These are phyloP conservation scores for Ormyrus labotus DNA, from an alignment of 2,888 invertebrate genomes.

Conservation along the genomic window DNA sequence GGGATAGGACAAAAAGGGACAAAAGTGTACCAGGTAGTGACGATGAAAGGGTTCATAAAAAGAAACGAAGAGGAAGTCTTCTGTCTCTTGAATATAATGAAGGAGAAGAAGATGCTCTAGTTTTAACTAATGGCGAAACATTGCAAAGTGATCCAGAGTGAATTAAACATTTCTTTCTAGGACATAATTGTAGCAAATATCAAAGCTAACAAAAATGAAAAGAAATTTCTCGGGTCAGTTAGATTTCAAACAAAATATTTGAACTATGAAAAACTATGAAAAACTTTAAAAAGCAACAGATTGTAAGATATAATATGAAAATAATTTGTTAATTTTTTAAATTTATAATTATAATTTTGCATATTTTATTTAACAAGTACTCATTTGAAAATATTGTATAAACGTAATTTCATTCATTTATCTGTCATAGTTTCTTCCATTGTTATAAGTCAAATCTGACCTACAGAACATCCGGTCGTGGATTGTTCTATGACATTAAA, in stretches of 20 bases:
- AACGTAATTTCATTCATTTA: constrained; percentile 39
- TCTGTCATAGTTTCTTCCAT: constrained; percentile 46
- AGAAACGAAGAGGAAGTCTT: constrained; percentile 84
- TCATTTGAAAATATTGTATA: constrained; percentile 26
- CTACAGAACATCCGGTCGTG: constrained; percentile 35
- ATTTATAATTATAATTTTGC: constrained; percentile 32
- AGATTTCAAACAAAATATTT: constrained; percentile 40
- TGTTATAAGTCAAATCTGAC: constrained; percentile 41
- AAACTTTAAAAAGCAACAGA: constrained; percentile 28
- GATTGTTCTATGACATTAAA: constrained; percentile 55
- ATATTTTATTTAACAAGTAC: constrained; percentile 22
- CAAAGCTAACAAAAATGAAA: constrained; percentile 41
- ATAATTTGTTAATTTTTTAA: constrained; percentile 34
- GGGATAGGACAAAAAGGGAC: constrained; percentile 75
- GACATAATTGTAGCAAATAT: constrained; percentile 50
- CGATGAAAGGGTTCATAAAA: constrained; percentile 79
- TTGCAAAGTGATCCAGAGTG: constrained; percentile 73
- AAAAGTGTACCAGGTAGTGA: constrained; percentile 77
- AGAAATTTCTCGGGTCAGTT: constrained; percentile 43
- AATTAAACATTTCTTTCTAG: constrained; percentile 46
- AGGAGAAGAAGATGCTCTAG: constrained; percentile 83
- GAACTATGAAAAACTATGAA: constrained; percentile 26
- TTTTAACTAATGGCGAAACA: constrained; percentile 82
- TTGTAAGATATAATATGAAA: constrained; percentile 45
- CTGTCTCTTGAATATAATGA: constrained; percentile 86